Evolutionary conservation across 2,113 vertebrate species (phyloP).

Genomic region (Carlito syrichta): DNA sequence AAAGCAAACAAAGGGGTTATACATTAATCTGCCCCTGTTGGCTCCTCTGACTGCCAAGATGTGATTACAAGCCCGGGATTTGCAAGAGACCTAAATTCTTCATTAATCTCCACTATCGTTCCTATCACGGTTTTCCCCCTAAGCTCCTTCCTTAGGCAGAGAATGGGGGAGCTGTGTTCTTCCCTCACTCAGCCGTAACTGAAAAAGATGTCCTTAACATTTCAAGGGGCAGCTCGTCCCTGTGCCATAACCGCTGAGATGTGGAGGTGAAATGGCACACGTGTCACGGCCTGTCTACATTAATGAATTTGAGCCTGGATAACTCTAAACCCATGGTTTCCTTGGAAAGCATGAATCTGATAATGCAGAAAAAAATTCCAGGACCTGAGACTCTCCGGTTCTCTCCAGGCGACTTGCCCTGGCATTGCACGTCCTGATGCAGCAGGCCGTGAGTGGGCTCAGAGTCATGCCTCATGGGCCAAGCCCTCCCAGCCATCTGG

Average conservation of each 20-base stretch:
- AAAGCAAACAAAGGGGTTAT: conserved; percentile 69
- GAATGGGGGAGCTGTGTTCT: conserved; percentile 23
- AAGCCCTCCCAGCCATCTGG: conserved; percentile 39
- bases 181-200: conserved; percentile 55
- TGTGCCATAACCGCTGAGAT: conserved; percentile 37
- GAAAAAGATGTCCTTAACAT: conserved; percentile 71
- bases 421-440: neutral
- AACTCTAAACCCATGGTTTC: neutral
- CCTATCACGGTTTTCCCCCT: neutral
- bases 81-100: conserved; percentile 56
- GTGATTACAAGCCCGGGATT: conserved; percentile 55
- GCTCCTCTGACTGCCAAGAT: conserved; percentile 59
- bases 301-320: conserved; percentile 36
- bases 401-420: neutral
- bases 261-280: conserved; percentile 21
- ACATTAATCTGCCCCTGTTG: conserved; percentile 47
- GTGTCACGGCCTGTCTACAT: conserved; percentile 45
- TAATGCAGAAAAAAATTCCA: neutral
- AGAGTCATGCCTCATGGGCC: fast-evolving
- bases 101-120: conserved; percentile 59
- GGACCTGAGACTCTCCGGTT: neutral
- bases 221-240: conserved; percentile 52
- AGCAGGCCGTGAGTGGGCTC: neutral
- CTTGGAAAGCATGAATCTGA: neutral
- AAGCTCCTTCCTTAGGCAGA: conserved; percentile 49